A percentile compares a stretch with the other conserved stretches of the same genome.
Evolutionary conservation across 1,140 invertebrate species (phyloP).

Genomic region (Coptotermes formosanus): DNA sequence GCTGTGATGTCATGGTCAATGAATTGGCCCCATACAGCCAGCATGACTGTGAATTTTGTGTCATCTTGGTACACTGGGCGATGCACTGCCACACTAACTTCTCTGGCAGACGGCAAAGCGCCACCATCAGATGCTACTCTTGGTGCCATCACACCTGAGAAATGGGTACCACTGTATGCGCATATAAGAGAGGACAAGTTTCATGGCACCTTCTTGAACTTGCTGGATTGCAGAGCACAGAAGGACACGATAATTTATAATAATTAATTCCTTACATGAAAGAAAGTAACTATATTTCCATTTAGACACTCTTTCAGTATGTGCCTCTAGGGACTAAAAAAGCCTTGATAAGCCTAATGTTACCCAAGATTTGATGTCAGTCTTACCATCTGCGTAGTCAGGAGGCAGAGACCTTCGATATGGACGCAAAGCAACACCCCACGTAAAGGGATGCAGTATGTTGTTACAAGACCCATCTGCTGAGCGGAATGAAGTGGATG

Average conservation of each 20-base stretch:
- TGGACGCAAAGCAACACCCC: conserved; percentile 72
- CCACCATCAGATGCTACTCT: conserved; percentile 55
- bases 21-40: conserved; percentile 93
- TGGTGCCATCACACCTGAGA: conserved; percentile 64
- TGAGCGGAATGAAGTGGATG: conserved; percentile 58
- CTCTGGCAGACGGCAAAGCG: conserved; percentile 66
- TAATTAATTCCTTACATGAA: not conserved
- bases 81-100: conserved; percentile 70
- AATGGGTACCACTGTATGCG: too few species aligned
- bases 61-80: conserved; percentile 67
- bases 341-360: too few species aligned
- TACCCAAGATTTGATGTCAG: not conserved
- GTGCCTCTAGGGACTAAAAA: not conserved
- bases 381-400: conserved; percentile 71
- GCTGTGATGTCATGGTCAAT: conserved; percentile 92
- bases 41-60: conserved; percentile 73
- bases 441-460: conserved; percentile 58
- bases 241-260: too few species aligned
- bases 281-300: not conserved
- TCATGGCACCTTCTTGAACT: too few species aligned
- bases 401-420: conserved; percentile 72
- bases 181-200: too few species aligned
- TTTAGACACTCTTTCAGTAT: not conserved
- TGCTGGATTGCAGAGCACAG: not conserved
- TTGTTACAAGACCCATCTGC: conserved; percentile 84